These are phyloP conservation scores for Toxonevra muliebris DNA, from an alignment of 2,888 invertebrate species.

Conservation along the genomic window DNA sequence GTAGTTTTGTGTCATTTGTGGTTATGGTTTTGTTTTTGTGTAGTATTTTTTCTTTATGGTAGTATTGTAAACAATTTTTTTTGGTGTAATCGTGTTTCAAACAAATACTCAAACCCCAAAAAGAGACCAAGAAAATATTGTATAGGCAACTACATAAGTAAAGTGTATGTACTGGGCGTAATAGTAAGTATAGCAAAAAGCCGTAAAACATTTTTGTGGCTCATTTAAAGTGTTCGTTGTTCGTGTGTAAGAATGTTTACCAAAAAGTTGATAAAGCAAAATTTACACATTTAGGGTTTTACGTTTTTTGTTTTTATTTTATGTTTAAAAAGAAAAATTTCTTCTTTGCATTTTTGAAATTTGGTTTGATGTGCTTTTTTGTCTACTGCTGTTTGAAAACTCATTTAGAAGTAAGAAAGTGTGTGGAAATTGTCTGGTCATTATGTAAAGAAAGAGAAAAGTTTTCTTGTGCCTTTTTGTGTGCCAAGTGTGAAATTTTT, in stretches of 20 bases:
- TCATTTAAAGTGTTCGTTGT: slow-evolving; percentile 14
- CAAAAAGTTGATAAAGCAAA: too few species aligned
- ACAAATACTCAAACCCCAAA: background rate
- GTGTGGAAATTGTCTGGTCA: too few species aligned
- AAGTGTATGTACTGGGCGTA: background rate
- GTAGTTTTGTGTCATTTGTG: slow-evolving; percentile 27
- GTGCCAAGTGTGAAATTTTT: too few species aligned
- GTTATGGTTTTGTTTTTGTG: slow-evolving; percentile 23
- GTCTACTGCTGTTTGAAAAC: too few species aligned
- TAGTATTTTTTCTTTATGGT: slow-evolving; percentile 16
- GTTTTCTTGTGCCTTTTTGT: too few species aligned
- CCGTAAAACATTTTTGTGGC: slow-evolving; percentile 24
- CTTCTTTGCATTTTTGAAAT: too few species aligned
- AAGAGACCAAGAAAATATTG: background rate
- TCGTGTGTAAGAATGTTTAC: background rate
- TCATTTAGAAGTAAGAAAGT: too few species aligned
- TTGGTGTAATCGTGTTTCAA: background rate
- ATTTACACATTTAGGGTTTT: too few species aligned
- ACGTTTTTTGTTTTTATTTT: too few species aligned
- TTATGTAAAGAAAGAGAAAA: too few species aligned
- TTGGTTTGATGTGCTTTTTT: too few species aligned
- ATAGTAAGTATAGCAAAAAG: background rate
- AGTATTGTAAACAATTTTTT: slow-evolving; percentile 31
- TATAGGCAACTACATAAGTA: background rate
- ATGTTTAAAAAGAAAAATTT: too few species aligned